Percentiles rank a stretch among this genome's conserved stretches.
Evolutionary conservation across 2,888 invertebrate genomes (phyloP).

Genomic region (Sminthurides aquaticus): DNA sequence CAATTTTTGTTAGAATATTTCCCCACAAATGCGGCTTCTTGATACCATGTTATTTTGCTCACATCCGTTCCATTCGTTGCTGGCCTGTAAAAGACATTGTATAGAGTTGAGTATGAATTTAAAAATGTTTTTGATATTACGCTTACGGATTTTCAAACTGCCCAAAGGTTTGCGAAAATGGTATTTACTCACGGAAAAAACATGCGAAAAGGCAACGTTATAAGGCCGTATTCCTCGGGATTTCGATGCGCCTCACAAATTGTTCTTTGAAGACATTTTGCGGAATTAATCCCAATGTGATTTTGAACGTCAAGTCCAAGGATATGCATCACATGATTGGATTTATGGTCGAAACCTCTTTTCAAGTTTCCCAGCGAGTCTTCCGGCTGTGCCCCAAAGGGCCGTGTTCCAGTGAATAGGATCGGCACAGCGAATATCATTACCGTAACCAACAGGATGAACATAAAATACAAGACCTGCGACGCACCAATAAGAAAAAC

Average conservation of each 20-base stretch:
- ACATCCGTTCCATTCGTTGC: constrained; percentile 35
- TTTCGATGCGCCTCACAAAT: constrained; percentile 41
- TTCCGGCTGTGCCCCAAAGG: constrained; percentile 8
- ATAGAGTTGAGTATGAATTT: too few species aligned
- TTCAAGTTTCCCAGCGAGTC: constrained; percentile 12
- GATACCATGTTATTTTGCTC: constrained; percentile 32
- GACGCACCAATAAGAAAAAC: too few species aligned
- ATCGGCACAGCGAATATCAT: constrained; percentile 42
- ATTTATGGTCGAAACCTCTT: constrained; percentile 25
- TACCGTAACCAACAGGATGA: constrained; percentile 35
- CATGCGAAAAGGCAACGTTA: constrained; percentile 41
- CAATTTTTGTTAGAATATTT: constrained; percentile 37
- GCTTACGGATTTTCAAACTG: too few species aligned
- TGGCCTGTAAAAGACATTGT: constrained; percentile 19
- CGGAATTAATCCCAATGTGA: constrained; percentile 39
- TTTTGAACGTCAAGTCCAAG: constrained; percentile 41
- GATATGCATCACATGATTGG: constrained; percentile 40
- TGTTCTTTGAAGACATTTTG: constrained; percentile 39
- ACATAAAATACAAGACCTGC: constrained; percentile 40
- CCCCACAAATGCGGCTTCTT: constrained; percentile 40
- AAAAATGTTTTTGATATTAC: too few species aligned
- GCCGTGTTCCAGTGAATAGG: constrained; percentile 41
- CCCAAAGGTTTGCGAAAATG: too few species aligned
- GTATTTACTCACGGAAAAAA: constrained; percentile 41
- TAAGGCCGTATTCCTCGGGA: constrained; percentile 40